Base-by-base conservation (phyloP, 1,140 invertebrate genomes). In the Caligus rogercresseyi region DNA sequence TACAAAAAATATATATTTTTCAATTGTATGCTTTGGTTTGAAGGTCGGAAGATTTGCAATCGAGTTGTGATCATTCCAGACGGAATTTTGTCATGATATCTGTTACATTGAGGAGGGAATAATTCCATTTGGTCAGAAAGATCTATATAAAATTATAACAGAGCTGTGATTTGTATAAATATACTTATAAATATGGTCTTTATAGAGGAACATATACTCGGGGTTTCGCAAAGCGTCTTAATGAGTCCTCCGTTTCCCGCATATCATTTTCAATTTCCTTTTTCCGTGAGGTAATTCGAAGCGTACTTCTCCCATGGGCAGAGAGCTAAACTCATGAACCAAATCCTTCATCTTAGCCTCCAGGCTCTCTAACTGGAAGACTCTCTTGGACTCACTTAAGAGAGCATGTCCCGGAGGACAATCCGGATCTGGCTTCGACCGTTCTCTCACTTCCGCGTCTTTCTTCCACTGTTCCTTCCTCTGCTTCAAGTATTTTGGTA, bases 331-430 rank as follows among this genome's bases (percentile, higher is more conserved):
- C 31, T 43, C 31, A 11, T 43, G 7, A 43, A 43, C 31, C n/a
- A 43, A 43, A 7, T 7, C 7, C n/a, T 43, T 7, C 31, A 43
- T 43, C n/a, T 43, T 43, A 11, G 31, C 7, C n/a, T 43, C 31
- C 31, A 43, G n/a, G n/a, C n/a, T 43, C 31, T 43, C 31, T 43
- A 43, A 11, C 31, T 43, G 31, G n/a, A n/a, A 7, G 7, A 43
- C n/a, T 43, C 31, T 43, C 7, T n/a, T 43, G n/a, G 31, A 43
- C n/a, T 43, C 31, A 7, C n/a, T 43, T n/a, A 43, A 43, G 7
- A 43, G n/a, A 43, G n/a, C 31, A 57, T 57, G 55, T 7, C 55
- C 55, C 13, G 55, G 55, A 11, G 55, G 55, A 57, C 55, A 57
- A 24, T 57, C 20, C 3, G 23, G 18, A 57, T 57, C 55, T 19